Evolutionary conservation across 2,888 invertebrate species (phyloP), one percentile per base, ranked within the genome.

Genomic region (Ophion ventricosus): DNA sequence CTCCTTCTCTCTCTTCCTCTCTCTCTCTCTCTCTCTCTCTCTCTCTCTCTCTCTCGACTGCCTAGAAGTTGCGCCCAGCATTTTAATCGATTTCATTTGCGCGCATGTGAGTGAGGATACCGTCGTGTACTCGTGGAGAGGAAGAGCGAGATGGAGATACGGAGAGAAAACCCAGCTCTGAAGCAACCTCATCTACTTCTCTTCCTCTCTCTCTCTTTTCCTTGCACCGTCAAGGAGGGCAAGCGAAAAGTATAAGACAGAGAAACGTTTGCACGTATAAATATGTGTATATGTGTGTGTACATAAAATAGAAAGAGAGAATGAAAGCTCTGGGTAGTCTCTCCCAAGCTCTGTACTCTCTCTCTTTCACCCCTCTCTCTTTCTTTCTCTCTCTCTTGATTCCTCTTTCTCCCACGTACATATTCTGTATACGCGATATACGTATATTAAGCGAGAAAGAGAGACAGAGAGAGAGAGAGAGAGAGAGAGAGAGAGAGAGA

Each of bases 61-160:
- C 94, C 94, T 94, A 94, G 94, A 94, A 94, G 94, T 94, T 94
- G 94, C 94, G 94, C 94, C 94, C 95, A 95, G 95, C 95, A 95
- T 95, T 95, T 95, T 95, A 95, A 95, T 95, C 95, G 95, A 95
- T 95, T 95, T 95, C 95, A 95, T 95, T 95, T 95, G 95, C 95
- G 94, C 94, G 95, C 95, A 95, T 95, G 95, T 95, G 95, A 94
- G 94, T 94, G 95, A 94, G 93, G 43, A 88, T 88, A 90, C 76
- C 78, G 8, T 43, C 59, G 66, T 14, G 43, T 79, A 79, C 74
- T 72, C 43, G 74, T 83, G 81, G 61, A 20, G 69, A 82, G 69
- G 77, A 80, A 80, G 83, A 79, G 82, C 66, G 77, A 63, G 80
- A 74, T 63, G 59, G 80, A 74, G 66, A 69, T 74, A 79, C 59